Evolutionary conservation across 2,797 vertebrate species (phyloP), one percentile per base, ranked within the genome.

Genomic region (Mus minutoides): DNA sequence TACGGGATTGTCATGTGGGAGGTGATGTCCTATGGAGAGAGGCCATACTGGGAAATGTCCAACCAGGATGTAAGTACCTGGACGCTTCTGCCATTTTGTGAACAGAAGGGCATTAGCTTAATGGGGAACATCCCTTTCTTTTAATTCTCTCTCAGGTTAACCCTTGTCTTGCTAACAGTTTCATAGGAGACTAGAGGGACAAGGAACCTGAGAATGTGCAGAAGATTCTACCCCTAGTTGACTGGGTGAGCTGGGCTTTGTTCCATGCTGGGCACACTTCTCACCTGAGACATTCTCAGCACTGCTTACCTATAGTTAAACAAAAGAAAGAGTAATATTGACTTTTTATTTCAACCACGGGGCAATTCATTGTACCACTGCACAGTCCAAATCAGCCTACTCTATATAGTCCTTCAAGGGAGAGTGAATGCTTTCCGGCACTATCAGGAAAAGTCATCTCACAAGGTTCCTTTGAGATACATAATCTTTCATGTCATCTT

Each of bases 1-100:
- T 99, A 99, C 0, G 99, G 99, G 40, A 99, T 99, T 54, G 99
- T 99, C 87, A 99, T 99, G 99, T 99, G 99, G 99, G 99, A 99
- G 97, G 99, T 99, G 98, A 99, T 99, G 99, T 99, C 99, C 78
- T 99, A 99, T 0, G 99, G 99, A 90, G 99, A 99, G 96, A 99
- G 99, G 76, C 99, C 99, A 0, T 99, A 99, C 69, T 99, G 99
- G 99, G 99, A 99, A 98, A 99, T 99, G 99, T 99, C 99, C 97
- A 99, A 99, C 98, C 99, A 99, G 98, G 99, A 99, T 92, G 99
- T 99, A 98, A 99, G 99, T 99, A 89, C 85, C 95, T 8, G 2
- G 0, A 2, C 0, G 24, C 69, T 0, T 80, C 19, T 29, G 7
- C 9, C 8, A 0, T 10, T 22, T 52, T 84, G 0, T 29, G 37